A percentile compares a stretch with the other conserved stretches of the same genome.
These are phyloP conservation scores for Rhineura floridana DNA, from an alignment of 2,113 vertebrate genomes.

Conservation along the genomic window DNA sequence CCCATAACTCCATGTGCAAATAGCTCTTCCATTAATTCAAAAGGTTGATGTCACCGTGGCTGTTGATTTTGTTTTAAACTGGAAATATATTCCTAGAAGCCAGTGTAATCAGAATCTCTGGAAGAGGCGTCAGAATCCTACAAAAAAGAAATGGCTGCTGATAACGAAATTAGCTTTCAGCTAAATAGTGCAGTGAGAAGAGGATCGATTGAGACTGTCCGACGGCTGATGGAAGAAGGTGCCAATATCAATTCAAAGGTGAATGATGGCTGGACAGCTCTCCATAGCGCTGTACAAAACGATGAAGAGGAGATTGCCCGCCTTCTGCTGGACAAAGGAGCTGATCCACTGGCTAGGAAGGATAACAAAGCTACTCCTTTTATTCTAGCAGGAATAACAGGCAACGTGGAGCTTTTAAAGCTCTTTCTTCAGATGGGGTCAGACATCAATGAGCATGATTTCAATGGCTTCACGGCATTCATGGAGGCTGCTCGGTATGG, in stretches of 20 bases:
- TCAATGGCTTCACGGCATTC: constrained; percentile 76
- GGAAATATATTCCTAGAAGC: neutral
- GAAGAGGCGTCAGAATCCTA: neutral
- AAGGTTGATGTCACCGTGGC: neutral
- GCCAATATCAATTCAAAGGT: constrained; percentile 66
- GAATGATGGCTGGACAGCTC: constrained; percentile 64
- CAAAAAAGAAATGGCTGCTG: rapidly evolving
- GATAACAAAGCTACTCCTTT: constrained; percentile 74
- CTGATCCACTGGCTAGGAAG: constrained; percentile 61
- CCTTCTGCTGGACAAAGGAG: constrained; percentile 67
- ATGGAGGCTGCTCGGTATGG: constrained; percentile 72
- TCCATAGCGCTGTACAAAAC: constrained; percentile 54
- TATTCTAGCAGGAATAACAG: constrained; percentile 53
- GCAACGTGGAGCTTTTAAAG: constrained; percentile 48
- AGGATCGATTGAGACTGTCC: rapidly evolving
- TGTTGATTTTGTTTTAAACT: neutral
- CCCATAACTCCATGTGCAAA: neutral
- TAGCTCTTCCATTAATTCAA: neutral
- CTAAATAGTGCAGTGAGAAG: neutral
- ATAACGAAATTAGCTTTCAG: rapidly evolving
- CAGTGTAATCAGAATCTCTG: neutral
- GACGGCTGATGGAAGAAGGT: constrained; percentile 64
- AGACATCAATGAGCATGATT: constrained; percentile 55
- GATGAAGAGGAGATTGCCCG: neutral
- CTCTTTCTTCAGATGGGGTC: constrained; percentile 57